phyloP scores from a whole-genome alignment of 2,797 vertebrate genomes.

The Amniataba percoides region DNA sequence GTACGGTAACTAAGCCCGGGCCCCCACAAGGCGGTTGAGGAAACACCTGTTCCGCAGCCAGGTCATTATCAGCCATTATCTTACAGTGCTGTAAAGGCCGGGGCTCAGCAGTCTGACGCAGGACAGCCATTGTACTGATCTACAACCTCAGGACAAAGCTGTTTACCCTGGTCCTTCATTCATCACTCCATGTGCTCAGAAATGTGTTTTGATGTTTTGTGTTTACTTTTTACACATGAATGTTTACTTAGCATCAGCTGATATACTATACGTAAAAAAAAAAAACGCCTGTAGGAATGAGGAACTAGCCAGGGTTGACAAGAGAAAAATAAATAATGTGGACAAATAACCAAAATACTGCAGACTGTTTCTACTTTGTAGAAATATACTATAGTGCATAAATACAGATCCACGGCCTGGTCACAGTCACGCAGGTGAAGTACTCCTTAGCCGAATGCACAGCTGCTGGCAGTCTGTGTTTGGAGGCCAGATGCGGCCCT shows the following conservation, averaged over 20 bases:
- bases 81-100: constrained; percentile 51
- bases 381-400: neutral
- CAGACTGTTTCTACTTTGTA: too few species aligned
- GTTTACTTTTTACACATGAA: constrained; percentile 53
- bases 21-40: constrained; percentile 71
- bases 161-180: constrained; percentile 79
- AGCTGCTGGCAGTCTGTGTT: constrained; percentile 29
- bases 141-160: constrained; percentile 80
- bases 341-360: neutral
- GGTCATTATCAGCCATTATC: constrained; percentile 75
- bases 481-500: constrained; percentile 50
- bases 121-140: constrained; percentile 79
- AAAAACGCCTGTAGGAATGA: neutral
- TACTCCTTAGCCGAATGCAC: constrained; percentile 18
- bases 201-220: constrained; percentile 62
- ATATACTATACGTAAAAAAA: constrained; percentile 1
- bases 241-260: constrained; percentile 33
- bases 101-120: constrained; percentile 71
- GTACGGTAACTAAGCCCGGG: constrained; percentile 36
- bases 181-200: constrained; percentile 63
- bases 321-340: neutral
- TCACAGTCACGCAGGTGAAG: constrained; percentile 9
- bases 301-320: neutral
- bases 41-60: constrained; percentile 83
- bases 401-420: constrained; percentile 10